Conservation (phyloP, 2,797 vertebrate species). For the Anguilla marmorata region DNA sequence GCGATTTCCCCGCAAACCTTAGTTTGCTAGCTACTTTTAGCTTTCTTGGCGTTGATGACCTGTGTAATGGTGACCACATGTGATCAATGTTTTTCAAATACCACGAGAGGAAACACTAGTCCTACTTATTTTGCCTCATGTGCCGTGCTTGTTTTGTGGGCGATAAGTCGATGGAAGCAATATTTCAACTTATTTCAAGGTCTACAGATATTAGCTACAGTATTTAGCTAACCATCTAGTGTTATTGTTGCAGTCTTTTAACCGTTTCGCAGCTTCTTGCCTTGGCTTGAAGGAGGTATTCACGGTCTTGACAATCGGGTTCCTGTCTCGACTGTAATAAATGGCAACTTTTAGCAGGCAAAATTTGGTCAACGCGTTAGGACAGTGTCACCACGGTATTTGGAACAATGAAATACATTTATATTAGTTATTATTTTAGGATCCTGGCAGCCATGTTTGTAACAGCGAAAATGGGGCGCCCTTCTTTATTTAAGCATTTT, state of each 20-base stretch:
- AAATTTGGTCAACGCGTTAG: conserved; percentile 38
- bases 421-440: conserved; percentile 57
- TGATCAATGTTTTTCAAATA: conserved; percentile 58
- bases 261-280: conserved; percentile 66
- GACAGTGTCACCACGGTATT: conserved; percentile 50
- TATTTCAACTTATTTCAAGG: conserved; percentile 46
- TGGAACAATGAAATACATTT: conserved; percentile 50
- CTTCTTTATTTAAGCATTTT: conserved; percentile 57
- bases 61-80: conserved; percentile 72
- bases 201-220: conserved; percentile 14
- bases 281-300: conserved; percentile 53
- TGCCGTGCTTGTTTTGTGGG: conserved; percentile 48
- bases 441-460: conserved; percentile 78
- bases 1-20: conserved; percentile 52
- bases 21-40: conserved; percentile 57
- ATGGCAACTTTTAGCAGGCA: conserved; percentile 58
- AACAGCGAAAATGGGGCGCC: conserved; percentile 61
- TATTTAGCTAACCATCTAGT: conserved; percentile 56
- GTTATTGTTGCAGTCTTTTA: conserved; percentile 67
- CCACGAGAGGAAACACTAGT: conserved; percentile 51
- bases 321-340: conserved; percentile 46
- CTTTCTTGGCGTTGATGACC: conserved; percentile 18
- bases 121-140: background rate
- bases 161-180: conserved; percentile 60
- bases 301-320: conserved; percentile 44